phyloP scores from a whole-genome alignment of 1,140 invertebrate species.

The Eufriesea mexicana region DNA sequence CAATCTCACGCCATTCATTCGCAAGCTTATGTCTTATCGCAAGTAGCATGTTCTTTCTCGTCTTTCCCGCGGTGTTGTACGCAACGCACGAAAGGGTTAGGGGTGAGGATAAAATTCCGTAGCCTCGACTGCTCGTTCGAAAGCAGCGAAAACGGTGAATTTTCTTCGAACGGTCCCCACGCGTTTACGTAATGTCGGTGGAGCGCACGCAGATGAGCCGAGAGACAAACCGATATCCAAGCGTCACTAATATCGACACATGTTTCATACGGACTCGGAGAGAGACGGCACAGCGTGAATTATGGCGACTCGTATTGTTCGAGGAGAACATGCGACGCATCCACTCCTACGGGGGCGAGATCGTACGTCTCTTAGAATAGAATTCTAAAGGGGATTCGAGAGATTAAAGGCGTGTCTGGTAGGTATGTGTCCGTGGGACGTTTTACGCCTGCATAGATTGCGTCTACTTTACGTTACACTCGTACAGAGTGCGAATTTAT shows the following conservation, averaged over 20 bases:
- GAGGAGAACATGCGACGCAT: constrained; percentile 18
- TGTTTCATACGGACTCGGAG: constrained; percentile 32
- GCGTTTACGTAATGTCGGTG: not conserved
- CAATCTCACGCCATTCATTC: constrained; percentile 6
- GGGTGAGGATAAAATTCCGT: not conserved
- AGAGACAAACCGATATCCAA: constrained; percentile 34
- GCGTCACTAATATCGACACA: constrained; percentile 43
- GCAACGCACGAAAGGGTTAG: not conserved
- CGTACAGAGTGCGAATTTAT: not conserved
- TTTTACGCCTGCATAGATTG: not conserved
- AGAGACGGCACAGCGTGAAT: constrained; percentile 26
- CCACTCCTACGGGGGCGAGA: constrained; percentile 10
- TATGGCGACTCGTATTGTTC: constrained; percentile 44
- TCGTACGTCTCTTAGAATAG: constrained; percentile 25
- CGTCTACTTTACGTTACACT: not conserved
- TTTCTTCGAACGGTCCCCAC: not conserved
- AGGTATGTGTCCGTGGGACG: not conserved
- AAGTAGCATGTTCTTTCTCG: too few species aligned
- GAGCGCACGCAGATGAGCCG: constrained; percentile 14
- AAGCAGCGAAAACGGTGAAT: not conserved
- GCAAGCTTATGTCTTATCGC: not conserved
- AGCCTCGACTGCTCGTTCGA: not conserved
- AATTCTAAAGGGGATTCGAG: constrained; percentile 18
- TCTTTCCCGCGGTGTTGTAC: not conserved
- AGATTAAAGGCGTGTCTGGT: constrained; percentile 26